Evolutionary conservation across 2,113 vertebrate genomes (phyloP), one percentile per base, ranked within the genome.

Genomic region (Stercorarius parasiticus): DNA sequence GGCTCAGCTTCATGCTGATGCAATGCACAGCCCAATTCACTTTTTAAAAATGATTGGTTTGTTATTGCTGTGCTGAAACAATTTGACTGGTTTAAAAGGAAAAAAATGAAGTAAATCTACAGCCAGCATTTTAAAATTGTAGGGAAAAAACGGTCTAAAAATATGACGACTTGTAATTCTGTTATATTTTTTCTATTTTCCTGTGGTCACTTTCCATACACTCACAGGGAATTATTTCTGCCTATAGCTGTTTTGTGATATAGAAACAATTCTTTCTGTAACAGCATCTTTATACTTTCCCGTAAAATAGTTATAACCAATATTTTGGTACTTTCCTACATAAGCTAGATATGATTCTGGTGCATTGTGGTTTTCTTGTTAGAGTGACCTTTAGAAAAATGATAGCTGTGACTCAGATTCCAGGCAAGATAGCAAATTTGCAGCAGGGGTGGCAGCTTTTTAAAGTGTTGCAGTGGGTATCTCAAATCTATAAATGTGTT

Each of bases 171-270:
- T 62, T 87, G 14, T 77, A 36, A 23, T 80, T 82, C 64, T 73
- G 85, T 85, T 34, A 34, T 72, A 26, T 43, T 45, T 19, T 45
- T 45, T 45, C 29, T 77, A 4, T 22, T 69, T 86, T 83, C 80
- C 64, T 81, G 25, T 62, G 64, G 25, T 86, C 27, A 12, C 23
- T 92, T 88, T 88, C 47, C 25, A 1, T 38, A 27, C 0, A 0
- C 14, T 87, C 7, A n/a, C 26, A 45, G 36, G 58, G 53, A 91
- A 58, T 88, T 85, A 85, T 69, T 89, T 93, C 71, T 97, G 55
- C 61, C 64, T 91, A 40, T 21, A 83, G 38, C 38, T 78, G 22
- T 86, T 88, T 82, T 58, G 29, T 88, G 34, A 76, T 82, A 87
- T 8, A 69, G 64, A 81, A 91, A 77, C 22, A 65, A 58, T 73